Evolutionary conservation across 1,140 invertebrate genomes (phyloP).

Genomic region (Caenorhabditis remanei): DNA sequence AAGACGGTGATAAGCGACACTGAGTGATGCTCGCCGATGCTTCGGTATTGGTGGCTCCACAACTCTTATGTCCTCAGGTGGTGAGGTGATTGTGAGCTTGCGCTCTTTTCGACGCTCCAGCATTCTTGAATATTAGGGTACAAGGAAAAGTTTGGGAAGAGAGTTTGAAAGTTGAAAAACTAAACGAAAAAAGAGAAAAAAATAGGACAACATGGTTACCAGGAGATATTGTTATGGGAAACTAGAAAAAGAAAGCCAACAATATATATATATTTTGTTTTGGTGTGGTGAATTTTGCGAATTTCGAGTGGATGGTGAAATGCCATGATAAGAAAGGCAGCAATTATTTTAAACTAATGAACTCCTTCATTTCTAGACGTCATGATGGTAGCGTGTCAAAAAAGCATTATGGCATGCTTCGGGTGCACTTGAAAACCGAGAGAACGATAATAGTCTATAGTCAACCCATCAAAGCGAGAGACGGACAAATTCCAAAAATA

Average conservation of each 20-base stretch:
- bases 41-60: constrained; percentile 43
- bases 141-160: background rate
- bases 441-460: constrained; percentile 31
- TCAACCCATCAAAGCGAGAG: constrained; percentile 6
- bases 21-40: constrained; percentile 45
- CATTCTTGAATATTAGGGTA: background rate
- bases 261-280: too few species aligned
- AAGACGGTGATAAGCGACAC: constrained; percentile 42
- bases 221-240: background rate
- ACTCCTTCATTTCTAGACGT: background rate
- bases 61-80: constrained; percentile 21
- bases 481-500: background rate
- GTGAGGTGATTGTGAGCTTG: constrained; percentile 54
- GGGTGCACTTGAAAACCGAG: background rate
- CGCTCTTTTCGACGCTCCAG: constrained; percentile 25
- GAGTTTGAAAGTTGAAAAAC: background rate
- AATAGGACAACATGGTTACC: background rate
- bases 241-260: too few species aligned
- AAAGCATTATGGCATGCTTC: background rate
- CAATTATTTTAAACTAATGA: too few species aligned
- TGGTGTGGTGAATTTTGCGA: too few species aligned
- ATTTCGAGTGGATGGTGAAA: background rate
- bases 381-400: background rate
- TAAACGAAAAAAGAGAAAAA: background rate
- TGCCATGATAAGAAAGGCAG: background rate